A percentile compares a stretch with the other conserved stretches of the same genome.
Conservation (phyloP, 1,140 invertebrate genomes). For the Drosophila nikananu region DNA sequence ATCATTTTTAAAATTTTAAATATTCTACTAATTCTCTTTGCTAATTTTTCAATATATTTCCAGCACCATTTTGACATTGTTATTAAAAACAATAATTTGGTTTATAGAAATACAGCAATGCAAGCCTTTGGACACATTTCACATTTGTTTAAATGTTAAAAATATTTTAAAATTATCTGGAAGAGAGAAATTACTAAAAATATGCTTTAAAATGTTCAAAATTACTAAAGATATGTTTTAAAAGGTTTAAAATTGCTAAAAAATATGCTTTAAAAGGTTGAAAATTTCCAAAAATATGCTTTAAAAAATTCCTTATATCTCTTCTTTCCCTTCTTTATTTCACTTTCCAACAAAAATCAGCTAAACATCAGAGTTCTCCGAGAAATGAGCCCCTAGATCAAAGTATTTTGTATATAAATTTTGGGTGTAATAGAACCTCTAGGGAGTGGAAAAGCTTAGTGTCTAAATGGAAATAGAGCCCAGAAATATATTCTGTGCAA, state of each 20-base stretch:
- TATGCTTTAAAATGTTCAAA: no score
- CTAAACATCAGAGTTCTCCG: neutral
- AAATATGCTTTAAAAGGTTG: no score
- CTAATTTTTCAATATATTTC: neutral
- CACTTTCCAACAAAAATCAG: neutral
- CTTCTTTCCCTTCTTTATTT: neutral
- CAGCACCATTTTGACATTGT: neutral
- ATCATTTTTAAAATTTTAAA: neutral
- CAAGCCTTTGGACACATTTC: neutral
- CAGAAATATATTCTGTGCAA: constrained; percentile 2
- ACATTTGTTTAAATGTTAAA: neutral
- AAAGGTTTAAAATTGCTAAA: no score
- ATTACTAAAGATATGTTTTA: no score
- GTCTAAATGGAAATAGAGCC: neutral
- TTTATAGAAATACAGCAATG: no score
- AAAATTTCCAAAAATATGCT: no score
- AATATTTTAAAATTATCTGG: no score
- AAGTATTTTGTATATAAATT: constrained; percentile 15
- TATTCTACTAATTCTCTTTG: no score
- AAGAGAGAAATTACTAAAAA: no score
- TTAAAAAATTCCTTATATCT: no score
- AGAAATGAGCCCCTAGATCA: neutral
- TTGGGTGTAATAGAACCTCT: constrained; percentile 1
- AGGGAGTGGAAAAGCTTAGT: neutral
- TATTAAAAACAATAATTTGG: neutral